Conservation (phyloP, 2,113 vertebrate genomes). For the Mus pahari region DNA sequence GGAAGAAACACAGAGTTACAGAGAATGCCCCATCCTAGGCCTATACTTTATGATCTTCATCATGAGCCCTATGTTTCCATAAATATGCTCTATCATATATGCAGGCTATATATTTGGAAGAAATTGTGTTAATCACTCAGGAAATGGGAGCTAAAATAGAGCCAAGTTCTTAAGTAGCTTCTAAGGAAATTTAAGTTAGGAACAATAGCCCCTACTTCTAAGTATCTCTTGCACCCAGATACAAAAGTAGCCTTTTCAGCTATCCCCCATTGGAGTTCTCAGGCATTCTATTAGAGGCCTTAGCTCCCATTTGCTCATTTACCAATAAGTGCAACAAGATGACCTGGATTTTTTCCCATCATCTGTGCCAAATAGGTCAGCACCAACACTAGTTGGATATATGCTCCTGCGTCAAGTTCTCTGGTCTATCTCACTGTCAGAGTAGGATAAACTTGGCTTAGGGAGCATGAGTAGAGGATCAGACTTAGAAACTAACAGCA, state of each 20-base stretch:
- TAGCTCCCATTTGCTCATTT: neutral
- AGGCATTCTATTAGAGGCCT: neutral
- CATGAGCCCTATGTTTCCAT: neutral
- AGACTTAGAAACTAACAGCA: neutral
- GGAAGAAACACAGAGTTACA: neutral
- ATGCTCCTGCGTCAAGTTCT: neutral
- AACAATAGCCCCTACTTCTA: neutral
- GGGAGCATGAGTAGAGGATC: neutral
- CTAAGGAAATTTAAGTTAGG: neutral
- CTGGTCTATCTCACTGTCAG: neutral
- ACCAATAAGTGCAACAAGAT: neutral
- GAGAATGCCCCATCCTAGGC: neutral
- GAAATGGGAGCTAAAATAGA: conserved; percentile 14
- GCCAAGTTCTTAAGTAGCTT: neutral
- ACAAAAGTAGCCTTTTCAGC: neutral
- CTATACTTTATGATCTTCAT: neutral
- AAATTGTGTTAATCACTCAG: neutral
- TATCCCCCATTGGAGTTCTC: neutral
- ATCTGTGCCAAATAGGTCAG: neutral
- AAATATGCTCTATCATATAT: neutral
- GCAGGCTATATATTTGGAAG: neutral
- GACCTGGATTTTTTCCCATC: neutral
- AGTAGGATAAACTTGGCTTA: neutral
- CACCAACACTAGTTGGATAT: neutral
- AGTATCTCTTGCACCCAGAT: neutral